These are phyloP conservation scores for Porites rus DNA, from an alignment of 92 coral and sea anemone genomes.

Conservation along the genomic window DNA sequence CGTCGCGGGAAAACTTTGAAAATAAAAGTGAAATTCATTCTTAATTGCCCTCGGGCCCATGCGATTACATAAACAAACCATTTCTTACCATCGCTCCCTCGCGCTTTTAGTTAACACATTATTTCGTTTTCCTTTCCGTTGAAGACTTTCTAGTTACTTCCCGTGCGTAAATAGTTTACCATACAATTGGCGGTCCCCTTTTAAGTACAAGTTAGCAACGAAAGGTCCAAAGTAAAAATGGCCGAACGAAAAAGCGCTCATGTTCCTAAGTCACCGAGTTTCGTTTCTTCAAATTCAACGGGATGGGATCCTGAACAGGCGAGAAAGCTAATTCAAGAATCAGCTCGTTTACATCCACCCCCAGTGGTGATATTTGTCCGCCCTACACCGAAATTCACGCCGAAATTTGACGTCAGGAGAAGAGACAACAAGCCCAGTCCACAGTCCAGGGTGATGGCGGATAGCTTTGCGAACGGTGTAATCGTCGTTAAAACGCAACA, in stretches of 20 bases:
- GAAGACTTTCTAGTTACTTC: background rate
- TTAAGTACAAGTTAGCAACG: background rate
- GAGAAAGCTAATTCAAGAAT: background rate
- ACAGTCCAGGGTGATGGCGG: background rate
- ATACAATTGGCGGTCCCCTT: background rate
- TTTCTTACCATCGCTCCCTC: background rate
- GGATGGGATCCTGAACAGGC: slow-evolving; percentile 13
- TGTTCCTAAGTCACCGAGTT: background rate
- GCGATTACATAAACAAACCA: no score
- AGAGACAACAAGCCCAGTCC: no score
- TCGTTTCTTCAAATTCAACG: background rate
- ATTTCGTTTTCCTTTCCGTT: background rate
- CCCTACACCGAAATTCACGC: background rate
- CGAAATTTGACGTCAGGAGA: background rate
- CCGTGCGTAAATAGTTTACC: background rate
- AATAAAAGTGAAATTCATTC: no score
- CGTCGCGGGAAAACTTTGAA: no score
- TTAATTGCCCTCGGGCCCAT: no score
- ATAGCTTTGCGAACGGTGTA: background rate
- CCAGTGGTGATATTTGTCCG: slow-evolving; percentile 7
- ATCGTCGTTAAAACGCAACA: background rate
- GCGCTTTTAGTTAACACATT: background rate
- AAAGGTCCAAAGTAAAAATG: background rate
- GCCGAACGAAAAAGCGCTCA: background rate
- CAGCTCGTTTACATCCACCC: background rate